Evolutionary conservation across 2,113 vertebrate genomes (phyloP).

Genomic region (Poeciliopsis turrubarensis): DNA sequence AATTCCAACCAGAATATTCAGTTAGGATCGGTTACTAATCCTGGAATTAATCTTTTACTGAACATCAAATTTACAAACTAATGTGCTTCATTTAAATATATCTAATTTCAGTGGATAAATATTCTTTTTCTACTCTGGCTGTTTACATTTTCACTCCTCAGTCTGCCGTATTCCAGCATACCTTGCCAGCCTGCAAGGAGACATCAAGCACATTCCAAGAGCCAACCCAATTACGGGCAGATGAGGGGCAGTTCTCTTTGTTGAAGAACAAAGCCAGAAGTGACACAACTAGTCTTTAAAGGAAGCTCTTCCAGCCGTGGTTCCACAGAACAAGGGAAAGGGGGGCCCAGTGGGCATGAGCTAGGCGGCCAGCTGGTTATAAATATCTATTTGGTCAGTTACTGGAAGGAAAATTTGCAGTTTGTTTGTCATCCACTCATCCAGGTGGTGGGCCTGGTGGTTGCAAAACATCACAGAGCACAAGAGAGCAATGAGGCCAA

Average conservation of each 20-base stretch:
- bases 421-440: constrained; percentile 78
- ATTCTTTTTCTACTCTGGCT: not conserved
- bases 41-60: too few relatives aligned
- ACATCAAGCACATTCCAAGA: constrained; percentile 84
- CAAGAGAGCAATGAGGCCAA: constrained; percentile 43
- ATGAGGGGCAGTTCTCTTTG: constrained; percentile 82
- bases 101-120: too few relatives aligned
- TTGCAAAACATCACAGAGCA: constrained; percentile 70
- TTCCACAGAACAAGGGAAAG: constrained; percentile 43
- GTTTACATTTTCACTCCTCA: constrained; percentile 60
- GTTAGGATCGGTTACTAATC: too few relatives aligned
- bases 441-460: constrained; percentile 76
- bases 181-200: constrained; percentile 63
- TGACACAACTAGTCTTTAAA: constrained; percentile 83
- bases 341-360: constrained; percentile 44
- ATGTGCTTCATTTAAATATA: too few relatives aligned
- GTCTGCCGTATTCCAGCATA: constrained; percentile 57
- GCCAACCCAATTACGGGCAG: constrained; percentile 80
- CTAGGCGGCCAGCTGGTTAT: constrained; percentile 82
- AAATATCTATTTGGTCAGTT: constrained; percentile 84
- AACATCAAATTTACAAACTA: too few relatives aligned
- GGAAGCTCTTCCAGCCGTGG: constrained; percentile 71
- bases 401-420: constrained; percentile 81
- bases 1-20: too few relatives aligned
- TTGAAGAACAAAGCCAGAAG: constrained; percentile 84